Conservation (phyloP, 2,797 vertebrate species). For the Lycodopsis pacificus region DNA sequence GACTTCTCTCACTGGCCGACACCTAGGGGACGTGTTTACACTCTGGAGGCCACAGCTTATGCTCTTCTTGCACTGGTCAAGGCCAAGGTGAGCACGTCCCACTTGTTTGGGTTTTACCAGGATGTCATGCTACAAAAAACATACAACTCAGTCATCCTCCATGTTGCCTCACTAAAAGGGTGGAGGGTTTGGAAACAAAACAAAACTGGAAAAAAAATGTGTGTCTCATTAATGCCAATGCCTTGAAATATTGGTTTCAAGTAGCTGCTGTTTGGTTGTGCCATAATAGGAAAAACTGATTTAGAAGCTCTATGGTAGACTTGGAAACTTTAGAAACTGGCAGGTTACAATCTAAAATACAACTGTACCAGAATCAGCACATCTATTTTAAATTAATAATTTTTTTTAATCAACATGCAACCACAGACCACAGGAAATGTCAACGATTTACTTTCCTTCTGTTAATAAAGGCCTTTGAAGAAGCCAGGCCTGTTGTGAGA, state of each 20-base stretch:
- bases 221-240: not conserved
- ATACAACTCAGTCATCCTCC: not conserved
- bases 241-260: not conserved
- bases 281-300: not conserved
- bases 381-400: not conserved
- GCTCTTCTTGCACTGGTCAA: conserved; percentile 87
- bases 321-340: not conserved
- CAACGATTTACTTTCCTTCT: not conserved
- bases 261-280: not conserved
- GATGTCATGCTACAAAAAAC: not conserved
- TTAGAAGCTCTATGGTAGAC: not conserved
- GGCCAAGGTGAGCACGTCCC: conserved; percentile 46
- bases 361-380: not conserved
- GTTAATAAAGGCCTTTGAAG: conserved; percentile 63
- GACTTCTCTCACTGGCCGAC: conserved; percentile 81
- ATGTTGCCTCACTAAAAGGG: not conserved
- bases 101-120: not conserved
- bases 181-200: not conserved
- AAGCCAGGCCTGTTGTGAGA: conserved; percentile 60
- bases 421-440: not conserved
- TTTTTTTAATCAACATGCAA: not conserved
- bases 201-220: no score
- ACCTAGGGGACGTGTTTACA: conserved; percentile 64
- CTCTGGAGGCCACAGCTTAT: conserved; percentile 90
- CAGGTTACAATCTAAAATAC: not conserved